These are phyloP conservation scores for Brachionichthys hirsutus DNA, from an alignment of 2,113 vertebrate species.

Conservation along the genomic window DNA sequence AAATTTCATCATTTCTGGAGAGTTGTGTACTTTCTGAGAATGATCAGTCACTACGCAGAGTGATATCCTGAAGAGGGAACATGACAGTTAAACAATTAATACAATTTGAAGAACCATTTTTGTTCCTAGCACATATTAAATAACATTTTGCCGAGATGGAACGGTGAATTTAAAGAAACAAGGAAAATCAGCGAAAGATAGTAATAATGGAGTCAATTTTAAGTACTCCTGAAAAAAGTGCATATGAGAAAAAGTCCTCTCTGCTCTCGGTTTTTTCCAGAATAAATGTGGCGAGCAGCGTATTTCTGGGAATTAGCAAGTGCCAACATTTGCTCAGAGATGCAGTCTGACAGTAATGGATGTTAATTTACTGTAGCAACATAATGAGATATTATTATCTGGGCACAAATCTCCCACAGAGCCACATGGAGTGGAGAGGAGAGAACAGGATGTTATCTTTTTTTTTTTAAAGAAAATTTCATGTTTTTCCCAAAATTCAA, in stretches of 20 bases:
- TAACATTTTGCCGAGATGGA: too few relatives aligned
- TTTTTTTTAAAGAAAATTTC: too few relatives aligned
- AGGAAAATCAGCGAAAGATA: not conserved
- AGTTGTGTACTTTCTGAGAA: too few relatives aligned
- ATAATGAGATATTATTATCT: slow-evolving; percentile 69
- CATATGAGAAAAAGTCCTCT: slow-evolving; percentile 3
- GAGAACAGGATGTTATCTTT: slow-evolving; percentile 43
- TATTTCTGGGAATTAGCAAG: slow-evolving; percentile 54
- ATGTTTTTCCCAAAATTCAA: slow-evolving; percentile 49
- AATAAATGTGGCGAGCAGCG: slow-evolving; percentile 37
- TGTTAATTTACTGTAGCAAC: slow-evolving; percentile 65
- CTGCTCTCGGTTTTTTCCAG: slow-evolving; percentile 31
- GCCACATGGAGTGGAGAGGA: slow-evolving; percentile 6
- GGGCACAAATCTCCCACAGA: slow-evolving; percentile 58
- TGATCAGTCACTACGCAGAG: too few relatives aligned
- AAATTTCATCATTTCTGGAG: too few relatives aligned
- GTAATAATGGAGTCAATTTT: not conserved
- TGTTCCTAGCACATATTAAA: not conserved
- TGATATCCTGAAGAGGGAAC: too few relatives aligned
- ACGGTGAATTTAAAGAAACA: too few relatives aligned
- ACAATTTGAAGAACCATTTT: too few relatives aligned
- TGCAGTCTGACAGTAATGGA: slow-evolving; percentile 66
- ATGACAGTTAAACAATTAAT: too few relatives aligned
- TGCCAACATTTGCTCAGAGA: slow-evolving; percentile 63
- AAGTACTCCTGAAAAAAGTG: too few relatives aligned